Conservation (phyloP, 2,888 invertebrate genomes). For the Xanthostigma xanthostigma region DNA sequence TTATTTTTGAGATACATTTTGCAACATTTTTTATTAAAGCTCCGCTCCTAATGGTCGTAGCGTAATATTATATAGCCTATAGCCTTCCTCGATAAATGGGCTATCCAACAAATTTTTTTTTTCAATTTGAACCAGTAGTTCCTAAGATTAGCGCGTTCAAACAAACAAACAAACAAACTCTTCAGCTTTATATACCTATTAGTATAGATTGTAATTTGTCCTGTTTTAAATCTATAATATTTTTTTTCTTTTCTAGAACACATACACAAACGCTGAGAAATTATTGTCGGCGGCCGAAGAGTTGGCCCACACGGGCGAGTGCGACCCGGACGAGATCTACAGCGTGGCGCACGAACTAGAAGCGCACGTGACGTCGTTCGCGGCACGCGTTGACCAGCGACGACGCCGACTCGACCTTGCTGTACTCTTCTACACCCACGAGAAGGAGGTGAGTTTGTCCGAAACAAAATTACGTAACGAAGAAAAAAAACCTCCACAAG, state of each 20-base stretch:
- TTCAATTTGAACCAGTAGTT: too few species aligned
- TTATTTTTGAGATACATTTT: too few species aligned
- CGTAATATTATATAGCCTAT: too few species aligned
- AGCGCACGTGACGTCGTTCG: constrained; percentile 86
- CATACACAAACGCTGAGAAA: constrained; percentile 97
- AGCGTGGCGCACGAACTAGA: constrained; percentile 88
- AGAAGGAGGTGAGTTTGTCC: constrained; percentile 59
- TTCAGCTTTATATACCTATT: too few species aligned
- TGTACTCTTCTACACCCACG: constrained; percentile 89
- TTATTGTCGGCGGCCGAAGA: constrained; percentile 90
- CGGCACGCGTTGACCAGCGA: constrained; percentile 80
- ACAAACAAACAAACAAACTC: too few species aligned
- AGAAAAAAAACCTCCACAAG: too few species aligned
- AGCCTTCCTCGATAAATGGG: too few species aligned
- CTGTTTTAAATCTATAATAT: neutral
- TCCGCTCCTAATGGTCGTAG: too few species aligned
- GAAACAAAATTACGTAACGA: neutral
- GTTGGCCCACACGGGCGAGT: constrained; percentile 88
- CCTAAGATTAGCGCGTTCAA: too few species aligned
- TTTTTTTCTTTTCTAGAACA: constrained; percentile 51
- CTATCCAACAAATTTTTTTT: too few species aligned
- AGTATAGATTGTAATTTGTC: too few species aligned
- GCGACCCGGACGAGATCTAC: constrained; percentile 90
- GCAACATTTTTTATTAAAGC: too few species aligned
- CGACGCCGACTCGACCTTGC: constrained; percentile 82